Conservation (phyloP, 2,888 invertebrate species). For the Lagria hirta region DNA sequence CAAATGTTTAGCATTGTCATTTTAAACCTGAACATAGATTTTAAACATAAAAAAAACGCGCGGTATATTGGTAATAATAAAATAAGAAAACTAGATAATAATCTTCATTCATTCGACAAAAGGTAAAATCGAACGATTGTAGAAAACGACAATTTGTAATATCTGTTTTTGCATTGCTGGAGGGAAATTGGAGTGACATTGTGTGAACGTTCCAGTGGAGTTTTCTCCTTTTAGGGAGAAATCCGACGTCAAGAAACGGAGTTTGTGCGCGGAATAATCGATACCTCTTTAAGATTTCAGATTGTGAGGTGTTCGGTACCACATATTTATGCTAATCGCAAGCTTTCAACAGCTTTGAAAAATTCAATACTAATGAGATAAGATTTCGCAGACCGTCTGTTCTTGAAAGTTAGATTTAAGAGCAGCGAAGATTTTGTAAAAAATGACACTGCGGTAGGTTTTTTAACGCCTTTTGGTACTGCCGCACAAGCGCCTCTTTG, state of each 20-base stretch:
- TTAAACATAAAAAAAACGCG: no score
- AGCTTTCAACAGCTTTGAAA: conserved; percentile 36
- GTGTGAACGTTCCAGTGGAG: conserved; percentile 24
- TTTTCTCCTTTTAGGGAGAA: conserved; percentile 21
- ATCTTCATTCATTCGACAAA: conserved; percentile 6
- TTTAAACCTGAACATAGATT: no score
- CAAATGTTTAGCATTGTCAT: no score
- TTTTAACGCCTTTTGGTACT: no score
- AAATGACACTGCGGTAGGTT: no score
- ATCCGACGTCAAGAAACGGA: conserved; percentile 15
- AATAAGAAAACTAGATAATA: conserved; percentile 11
- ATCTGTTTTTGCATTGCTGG: conserved; percentile 30
- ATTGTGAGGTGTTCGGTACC: conserved; percentile 24
- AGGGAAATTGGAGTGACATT: conserved; percentile 27
- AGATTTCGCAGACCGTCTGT: conserved; percentile 25
- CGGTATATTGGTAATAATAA: no score
- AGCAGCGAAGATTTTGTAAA: no score
- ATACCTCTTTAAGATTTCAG: conserved; percentile 14
- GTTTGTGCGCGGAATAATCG: conserved; percentile 22
- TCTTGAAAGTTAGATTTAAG: no score
- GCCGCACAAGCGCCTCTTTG: no score
- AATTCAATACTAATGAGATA: conserved; percentile 41
- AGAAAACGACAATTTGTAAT: conserved; percentile 32
- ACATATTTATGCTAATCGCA: conserved; percentile 29
- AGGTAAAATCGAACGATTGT: not conserved